These are phyloP conservation scores for Rhodinocichla rosea DNA, from an alignment of 2,113 vertebrate species.

Conservation along the genomic window DNA sequence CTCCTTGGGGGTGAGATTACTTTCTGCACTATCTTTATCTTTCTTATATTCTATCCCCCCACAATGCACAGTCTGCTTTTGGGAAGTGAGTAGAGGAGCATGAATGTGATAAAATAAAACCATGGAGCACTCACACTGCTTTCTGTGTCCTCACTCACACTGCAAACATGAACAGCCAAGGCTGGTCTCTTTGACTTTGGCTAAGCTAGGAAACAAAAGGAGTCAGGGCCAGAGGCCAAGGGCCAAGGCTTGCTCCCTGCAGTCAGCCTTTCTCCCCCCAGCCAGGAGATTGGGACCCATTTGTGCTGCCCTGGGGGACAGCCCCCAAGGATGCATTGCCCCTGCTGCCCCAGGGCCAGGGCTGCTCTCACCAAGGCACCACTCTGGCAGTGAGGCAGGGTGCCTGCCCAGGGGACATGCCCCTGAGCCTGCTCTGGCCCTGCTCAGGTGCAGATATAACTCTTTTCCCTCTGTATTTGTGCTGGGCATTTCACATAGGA, in stretches of 20 bases:
- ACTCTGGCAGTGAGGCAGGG: background rate
- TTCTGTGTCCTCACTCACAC: background rate
- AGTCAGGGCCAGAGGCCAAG: background rate
- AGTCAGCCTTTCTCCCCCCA: background rate
- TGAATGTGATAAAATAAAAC: background rate
- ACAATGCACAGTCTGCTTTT: background rate
- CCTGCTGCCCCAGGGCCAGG: background rate
- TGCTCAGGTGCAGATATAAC: background rate
- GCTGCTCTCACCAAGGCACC: background rate
- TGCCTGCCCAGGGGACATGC: fast-evolving
- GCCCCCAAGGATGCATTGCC: fast-evolving
- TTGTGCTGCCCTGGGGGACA: background rate
- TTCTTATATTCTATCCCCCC: no score
- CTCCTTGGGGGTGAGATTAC: no score
- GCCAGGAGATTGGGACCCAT: background rate
- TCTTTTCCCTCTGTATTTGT: background rate
- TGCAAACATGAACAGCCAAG: background rate
- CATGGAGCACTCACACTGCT: background rate
- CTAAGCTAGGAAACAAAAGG: background rate
- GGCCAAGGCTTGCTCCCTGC: background rate
- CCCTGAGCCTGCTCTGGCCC: background rate
- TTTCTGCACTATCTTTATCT: no score
- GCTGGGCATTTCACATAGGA: background rate
- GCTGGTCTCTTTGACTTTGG: fast-evolving
- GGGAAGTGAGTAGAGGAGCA: background rate